Evolutionary conservation across 2,113 vertebrate genomes (phyloP).

Genomic region (Daphoenositta chrysoptera): DNA sequence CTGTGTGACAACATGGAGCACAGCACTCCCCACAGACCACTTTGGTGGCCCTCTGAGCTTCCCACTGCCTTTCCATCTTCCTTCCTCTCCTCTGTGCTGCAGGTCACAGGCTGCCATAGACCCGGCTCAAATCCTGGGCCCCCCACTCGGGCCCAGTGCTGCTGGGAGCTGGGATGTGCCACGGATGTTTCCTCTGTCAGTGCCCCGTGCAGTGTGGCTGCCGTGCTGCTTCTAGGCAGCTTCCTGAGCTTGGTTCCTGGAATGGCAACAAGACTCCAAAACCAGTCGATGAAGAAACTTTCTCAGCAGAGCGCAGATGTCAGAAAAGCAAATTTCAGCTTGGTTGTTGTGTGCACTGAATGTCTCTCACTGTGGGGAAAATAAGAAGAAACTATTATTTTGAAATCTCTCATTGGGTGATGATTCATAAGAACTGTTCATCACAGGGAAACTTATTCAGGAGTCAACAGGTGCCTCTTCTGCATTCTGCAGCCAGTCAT

Average conservation of each 20-base stretch:
- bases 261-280: neutral
- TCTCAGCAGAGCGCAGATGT: neutral
- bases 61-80: neutral
- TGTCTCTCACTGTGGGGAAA: neutral
- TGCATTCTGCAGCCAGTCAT: conserved; percentile 1
- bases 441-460: conserved; percentile 15
- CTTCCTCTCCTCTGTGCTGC: neutral
- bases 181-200: rapidly evolving
- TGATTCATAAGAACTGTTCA: conserved; percentile 23
- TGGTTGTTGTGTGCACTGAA: neutral
- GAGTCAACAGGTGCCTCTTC: conserved; percentile 52
- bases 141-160: rapidly evolving
- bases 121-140: neutral
- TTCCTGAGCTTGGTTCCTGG: neutral
- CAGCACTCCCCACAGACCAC: neutral
- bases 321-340: neutral
- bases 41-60: neutral
- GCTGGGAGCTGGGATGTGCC: neutral
- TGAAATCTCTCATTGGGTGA: neutral
- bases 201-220: neutral
- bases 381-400: conserved; percentile 17
- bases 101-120: neutral
- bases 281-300: neutral
- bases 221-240: neutral
- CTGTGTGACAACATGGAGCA: neutral